Evolutionary conservation across 2,797 vertebrate genomes (phyloP).

Genomic region (Adelosebastes latens): DNA sequence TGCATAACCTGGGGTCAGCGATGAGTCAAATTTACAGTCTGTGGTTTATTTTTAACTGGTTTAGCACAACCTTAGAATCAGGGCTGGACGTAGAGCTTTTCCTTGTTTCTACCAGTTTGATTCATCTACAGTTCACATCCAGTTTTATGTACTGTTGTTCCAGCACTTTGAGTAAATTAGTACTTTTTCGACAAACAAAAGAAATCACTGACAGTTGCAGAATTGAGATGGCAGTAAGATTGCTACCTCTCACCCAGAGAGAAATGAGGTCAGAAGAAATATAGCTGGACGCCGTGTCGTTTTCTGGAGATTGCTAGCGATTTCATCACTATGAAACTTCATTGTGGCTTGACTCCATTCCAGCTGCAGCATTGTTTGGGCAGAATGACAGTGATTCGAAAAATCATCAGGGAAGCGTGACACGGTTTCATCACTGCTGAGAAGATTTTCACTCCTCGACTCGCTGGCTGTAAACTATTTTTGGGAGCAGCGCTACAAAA

Average conservation of each 20-base stretch:
- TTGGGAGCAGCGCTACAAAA: slow-evolving; percentile 57
- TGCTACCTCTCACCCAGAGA: slow-evolving; percentile 33
- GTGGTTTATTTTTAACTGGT: background rate
- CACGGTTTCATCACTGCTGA: slow-evolving; percentile 69
- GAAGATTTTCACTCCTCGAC: slow-evolving; percentile 60
- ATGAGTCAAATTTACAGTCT: background rate
- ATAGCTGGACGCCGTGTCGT: slow-evolving; percentile 40
- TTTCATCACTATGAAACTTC: slow-evolving; percentile 74
- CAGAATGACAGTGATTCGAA: slow-evolving; percentile 69
- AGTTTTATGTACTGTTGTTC: background rate
- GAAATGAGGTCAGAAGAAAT: slow-evolving; percentile 48
- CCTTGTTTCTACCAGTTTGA: background rate
- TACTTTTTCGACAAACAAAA: background rate
- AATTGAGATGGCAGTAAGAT: background rate
- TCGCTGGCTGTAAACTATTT: slow-evolving; percentile 65
- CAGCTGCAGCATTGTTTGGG: slow-evolving; percentile 67
- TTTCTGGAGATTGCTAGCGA: slow-evolving; percentile 64
- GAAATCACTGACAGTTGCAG: background rate
- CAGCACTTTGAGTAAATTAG: background rate
- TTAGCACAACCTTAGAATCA: background rate
- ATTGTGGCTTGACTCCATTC: slow-evolving; percentile 60
- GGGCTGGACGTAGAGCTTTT: background rate
- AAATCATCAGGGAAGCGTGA: slow-evolving; percentile 68
- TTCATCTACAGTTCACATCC: background rate
- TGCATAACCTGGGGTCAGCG: background rate